Conservation (phyloP, 2,113 vertebrate species). For the Dicerorhinus sumatrensis region DNA sequence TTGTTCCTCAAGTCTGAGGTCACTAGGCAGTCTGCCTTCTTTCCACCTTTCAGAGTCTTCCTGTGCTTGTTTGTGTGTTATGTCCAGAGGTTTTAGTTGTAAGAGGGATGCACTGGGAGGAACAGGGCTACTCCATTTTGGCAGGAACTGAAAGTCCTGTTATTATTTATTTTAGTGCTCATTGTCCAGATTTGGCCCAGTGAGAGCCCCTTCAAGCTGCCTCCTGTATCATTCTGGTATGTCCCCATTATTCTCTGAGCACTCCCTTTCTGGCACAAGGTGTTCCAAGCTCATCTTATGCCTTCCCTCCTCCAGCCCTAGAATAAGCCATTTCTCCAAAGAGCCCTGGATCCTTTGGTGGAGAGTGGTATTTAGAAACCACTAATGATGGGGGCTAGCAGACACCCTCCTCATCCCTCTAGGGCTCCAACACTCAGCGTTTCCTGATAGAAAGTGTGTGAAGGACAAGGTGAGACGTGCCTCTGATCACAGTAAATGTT, state of each 20-base stretch:
- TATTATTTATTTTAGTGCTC: not conserved
- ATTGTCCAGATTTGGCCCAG: not conserved
- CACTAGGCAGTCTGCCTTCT: not conserved
- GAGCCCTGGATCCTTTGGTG: not conserved
- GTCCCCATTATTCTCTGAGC: not conserved
- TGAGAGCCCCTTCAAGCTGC: not conserved
- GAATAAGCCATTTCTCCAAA: not conserved
- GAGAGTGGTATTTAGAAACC: not conserved
- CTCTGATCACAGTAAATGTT: not conserved
- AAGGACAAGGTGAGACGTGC: not conserved
- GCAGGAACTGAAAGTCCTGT: not conserved
- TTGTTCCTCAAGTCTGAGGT: not conserved
- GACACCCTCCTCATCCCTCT: not conserved
- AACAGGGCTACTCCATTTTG: not conserved
- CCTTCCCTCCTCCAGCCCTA: not conserved
- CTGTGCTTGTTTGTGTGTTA: not conserved
- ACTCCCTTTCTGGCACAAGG: not conserved
- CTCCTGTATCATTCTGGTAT: not conserved
- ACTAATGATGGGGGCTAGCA: not conserved
- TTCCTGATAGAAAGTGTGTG: not conserved
- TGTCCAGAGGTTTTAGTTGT: not conserved
- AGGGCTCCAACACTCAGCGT: not conserved
- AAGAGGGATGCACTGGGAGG: not conserved
- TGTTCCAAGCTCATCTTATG: not conserved
- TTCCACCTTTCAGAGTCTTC: not conserved